Percentiles rank a stretch among this genome's conserved stretches.
Evolutionary conservation across 2,888 invertebrate genomes (phyloP).

Genomic region (Perizoma flavofasciatum): DNA sequence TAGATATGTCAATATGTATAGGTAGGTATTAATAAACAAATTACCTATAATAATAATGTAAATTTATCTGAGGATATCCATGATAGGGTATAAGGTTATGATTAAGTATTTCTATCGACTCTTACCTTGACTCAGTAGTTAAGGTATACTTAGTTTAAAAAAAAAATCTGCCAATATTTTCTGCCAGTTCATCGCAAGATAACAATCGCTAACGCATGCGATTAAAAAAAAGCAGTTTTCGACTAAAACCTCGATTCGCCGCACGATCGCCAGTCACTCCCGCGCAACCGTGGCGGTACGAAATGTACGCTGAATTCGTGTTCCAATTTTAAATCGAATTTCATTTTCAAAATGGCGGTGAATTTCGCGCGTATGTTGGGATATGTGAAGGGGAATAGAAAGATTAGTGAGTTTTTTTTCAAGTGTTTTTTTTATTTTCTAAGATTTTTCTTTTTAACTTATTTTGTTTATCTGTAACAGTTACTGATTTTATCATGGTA

Average conservation of each 20-base stretch:
- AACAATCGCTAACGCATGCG: constrained; percentile 13
- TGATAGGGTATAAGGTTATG: too few species aligned
- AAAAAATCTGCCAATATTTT: constrained; percentile 7
- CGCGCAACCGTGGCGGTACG: constrained; percentile 54
- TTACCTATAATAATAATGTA: too few species aligned
- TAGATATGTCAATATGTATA: too few species aligned
- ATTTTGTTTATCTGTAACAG: too few species aligned
- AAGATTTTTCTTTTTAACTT: too few species aligned
- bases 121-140: too few species aligned
- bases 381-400: constrained; percentile 52
- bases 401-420: constrained; percentile 58
- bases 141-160: too few species aligned
- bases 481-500: constrained; percentile 13
- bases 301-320: constrained; percentile 49
- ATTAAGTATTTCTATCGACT: too few species aligned
- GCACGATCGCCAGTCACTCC: constrained; percentile 56
- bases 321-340: constrained; percentile 39
- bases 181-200: constrained; percentile 9
- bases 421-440: neutral
- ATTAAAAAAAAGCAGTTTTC: constrained; percentile 42
- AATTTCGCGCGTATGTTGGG: constrained; percentile 55
- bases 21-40: too few species aligned
- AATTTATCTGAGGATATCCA: too few species aligned
- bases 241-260: constrained; percentile 45
- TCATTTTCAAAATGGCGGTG: constrained; percentile 51